Conservation (phyloP, 2,113 vertebrate genomes). For the Mastomys coucha region DNA sequence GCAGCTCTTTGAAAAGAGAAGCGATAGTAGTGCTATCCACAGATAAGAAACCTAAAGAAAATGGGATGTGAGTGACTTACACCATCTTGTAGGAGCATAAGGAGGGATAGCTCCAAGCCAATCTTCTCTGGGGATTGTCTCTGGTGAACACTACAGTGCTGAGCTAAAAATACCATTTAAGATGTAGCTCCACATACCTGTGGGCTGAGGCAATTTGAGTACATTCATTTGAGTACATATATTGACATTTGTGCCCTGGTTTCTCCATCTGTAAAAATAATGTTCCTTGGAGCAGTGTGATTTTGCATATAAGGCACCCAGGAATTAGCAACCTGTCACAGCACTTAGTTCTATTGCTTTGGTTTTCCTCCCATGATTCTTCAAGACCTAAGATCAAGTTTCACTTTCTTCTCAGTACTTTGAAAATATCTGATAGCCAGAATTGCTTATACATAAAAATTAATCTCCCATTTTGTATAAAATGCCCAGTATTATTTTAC, state of each 20-base stretch:
- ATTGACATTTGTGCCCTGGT: conserved; percentile 19
- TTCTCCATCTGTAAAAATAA: conserved; percentile 13
- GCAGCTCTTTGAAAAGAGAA: conserved; percentile 9
- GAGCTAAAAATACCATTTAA: background rate
- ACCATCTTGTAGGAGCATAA: background rate
- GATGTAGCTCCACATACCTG: background rate
- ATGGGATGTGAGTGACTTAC: background rate
- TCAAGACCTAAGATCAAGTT: background rate
- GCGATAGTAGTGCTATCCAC: background rate
- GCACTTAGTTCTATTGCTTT: background rate
- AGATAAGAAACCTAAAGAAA: conserved; percentile 3
- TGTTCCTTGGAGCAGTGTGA: background rate
- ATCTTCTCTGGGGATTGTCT: background rate
- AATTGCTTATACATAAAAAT: conserved; percentile 21
- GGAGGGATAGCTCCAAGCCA: background rate
- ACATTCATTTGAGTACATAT: background rate
- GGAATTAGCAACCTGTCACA: background rate
- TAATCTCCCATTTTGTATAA: background rate
- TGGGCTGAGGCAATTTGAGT: background rate
- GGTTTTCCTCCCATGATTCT: background rate
- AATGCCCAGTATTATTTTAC: background rate
- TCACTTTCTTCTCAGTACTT: background rate
- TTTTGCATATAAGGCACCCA: background rate
- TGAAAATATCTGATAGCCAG: background rate
- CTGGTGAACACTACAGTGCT: background rate